Conservation (phyloP, 1,140 invertebrate genomes). For the Zaprionus tsacasi region DNA sequence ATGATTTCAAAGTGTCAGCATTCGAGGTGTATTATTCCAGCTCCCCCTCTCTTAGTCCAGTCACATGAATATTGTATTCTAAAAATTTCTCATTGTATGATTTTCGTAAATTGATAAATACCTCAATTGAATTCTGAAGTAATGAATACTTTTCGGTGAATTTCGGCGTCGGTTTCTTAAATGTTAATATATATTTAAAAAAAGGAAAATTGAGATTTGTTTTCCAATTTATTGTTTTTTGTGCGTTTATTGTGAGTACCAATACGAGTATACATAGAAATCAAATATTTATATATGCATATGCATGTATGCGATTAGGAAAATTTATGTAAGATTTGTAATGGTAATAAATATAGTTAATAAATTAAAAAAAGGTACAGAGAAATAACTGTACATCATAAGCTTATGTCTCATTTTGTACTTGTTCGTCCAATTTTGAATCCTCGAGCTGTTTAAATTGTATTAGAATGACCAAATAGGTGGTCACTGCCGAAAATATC, state of each 20-base stretch:
- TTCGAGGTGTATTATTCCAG: not conserved
- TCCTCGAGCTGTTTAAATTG: constrained; percentile 83
- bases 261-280: constrained; percentile 28
- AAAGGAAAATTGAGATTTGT: constrained; percentile 21
- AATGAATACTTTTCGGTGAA: constrained; percentile 16
- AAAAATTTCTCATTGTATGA: not conserved
- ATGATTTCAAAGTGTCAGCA: constrained; percentile 2
- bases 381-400: not conserved
- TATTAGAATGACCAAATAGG: constrained; percentile 80
- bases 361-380: constrained; percentile 30
- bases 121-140: not conserved
- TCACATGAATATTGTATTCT: constrained; percentile 9
- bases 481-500: constrained; percentile 83
- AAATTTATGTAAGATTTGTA: constrained; percentile 75
- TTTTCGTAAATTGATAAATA: constrained; percentile 15
- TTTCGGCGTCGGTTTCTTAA: constrained; percentile 62
- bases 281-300: constrained; percentile 10
- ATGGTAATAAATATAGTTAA: constrained; percentile 54
- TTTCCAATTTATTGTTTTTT: constrained; percentile 30
- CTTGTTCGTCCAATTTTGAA: constrained; percentile 68
- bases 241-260: constrained; percentile 30
- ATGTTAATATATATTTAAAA: constrained; percentile 26
- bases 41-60: not conserved
- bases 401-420: constrained; percentile 10
- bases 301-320: constrained; percentile 52